Conservation (phyloP, 2,888 invertebrate genomes). For the Lacanobia wlatinum region DNA sequence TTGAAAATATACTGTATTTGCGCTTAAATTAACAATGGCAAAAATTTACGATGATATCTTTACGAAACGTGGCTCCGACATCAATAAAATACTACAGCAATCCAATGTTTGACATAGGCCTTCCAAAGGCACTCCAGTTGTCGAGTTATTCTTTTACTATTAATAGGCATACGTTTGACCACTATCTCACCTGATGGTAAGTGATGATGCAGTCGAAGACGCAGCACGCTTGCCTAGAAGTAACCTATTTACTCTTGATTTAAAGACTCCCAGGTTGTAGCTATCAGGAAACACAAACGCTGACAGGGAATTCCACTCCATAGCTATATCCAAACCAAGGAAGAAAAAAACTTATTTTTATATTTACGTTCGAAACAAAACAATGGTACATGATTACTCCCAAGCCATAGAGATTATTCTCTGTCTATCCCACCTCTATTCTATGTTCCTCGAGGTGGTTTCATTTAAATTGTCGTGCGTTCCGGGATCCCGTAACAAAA, state of each 20-base stretch:
- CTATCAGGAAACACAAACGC: too few relatives aligned
- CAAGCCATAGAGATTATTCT: background rate
- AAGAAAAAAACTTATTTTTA: background rate
- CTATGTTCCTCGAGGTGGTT: conserved; percentile 34
- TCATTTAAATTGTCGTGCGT: conserved; percentile 50
- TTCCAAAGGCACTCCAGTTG: background rate
- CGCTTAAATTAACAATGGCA: background rate
- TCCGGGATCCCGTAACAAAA: conserved; percentile 66
- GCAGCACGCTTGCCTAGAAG: too few relatives aligned
- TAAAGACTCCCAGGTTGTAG: too few relatives aligned
- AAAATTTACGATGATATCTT: background rate
- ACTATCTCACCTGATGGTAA: too few relatives aligned
- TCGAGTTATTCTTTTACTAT: too few relatives aligned
- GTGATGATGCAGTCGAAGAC: too few relatives aligned
- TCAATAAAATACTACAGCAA: background rate
- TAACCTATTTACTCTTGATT: too few relatives aligned
- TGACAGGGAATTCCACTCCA: too few relatives aligned
- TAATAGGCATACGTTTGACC: too few relatives aligned
- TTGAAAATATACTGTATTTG: background rate
- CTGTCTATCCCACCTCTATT: conserved; percentile 4
- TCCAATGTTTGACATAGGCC: too few relatives aligned
- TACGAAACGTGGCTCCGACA: background rate
- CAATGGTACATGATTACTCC: background rate
- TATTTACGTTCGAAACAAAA: background rate
- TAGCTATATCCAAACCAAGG: background rate